A percentile compares a stretch with the other conserved stretches of the same genome.
These are phyloP conservation scores for Griposia aprilina DNA, from an alignment of 2,888 invertebrate genomes.

Conservation along the genomic window DNA sequence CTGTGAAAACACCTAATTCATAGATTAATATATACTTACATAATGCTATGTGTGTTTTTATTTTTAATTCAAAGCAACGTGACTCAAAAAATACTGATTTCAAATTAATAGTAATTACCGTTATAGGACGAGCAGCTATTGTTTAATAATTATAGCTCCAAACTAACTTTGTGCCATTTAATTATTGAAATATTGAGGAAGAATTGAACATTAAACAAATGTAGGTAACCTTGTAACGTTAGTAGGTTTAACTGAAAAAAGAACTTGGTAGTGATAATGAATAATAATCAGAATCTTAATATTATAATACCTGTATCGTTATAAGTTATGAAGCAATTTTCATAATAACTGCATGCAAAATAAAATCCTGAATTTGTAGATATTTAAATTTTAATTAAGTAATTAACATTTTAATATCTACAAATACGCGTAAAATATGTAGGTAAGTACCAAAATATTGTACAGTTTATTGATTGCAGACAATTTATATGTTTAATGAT, in stretches of 20 bases:
- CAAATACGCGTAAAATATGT: too few species aligned
- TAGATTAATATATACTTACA: background rate
- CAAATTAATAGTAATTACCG: slow-evolving; percentile 31
- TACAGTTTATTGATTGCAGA: slow-evolving; percentile 31
- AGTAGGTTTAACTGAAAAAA: slow-evolving; percentile 21
- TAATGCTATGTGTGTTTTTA: slow-evolving; percentile 40
- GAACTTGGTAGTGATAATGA: background rate
- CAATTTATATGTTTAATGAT: slow-evolving; percentile 13
- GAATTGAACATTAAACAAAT: slow-evolving; percentile 20
- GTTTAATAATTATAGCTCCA: slow-evolving; percentile 43
- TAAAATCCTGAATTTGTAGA: slow-evolving; percentile 6
- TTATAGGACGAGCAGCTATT: slow-evolving; percentile 45
- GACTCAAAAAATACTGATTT: slow-evolving; percentile 27
- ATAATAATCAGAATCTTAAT: background rate
- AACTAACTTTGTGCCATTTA: background rate
- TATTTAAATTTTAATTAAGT: slow-evolving; percentile 37
- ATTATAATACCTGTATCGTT: background rate
- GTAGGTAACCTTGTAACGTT: slow-evolving; percentile 14
- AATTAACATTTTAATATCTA: too few species aligned
- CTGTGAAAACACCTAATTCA: background rate
- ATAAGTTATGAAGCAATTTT: slow-evolving; percentile 1
- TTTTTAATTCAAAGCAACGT: slow-evolving; percentile 5
- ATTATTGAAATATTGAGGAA: slow-evolving; percentile 45
- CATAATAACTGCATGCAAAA: slow-evolving; percentile 20
- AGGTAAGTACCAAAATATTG: background rate